phyloP scores from a whole-genome alignment of 2,113 vertebrate species.

The Embiotoca jacksoni region DNA sequence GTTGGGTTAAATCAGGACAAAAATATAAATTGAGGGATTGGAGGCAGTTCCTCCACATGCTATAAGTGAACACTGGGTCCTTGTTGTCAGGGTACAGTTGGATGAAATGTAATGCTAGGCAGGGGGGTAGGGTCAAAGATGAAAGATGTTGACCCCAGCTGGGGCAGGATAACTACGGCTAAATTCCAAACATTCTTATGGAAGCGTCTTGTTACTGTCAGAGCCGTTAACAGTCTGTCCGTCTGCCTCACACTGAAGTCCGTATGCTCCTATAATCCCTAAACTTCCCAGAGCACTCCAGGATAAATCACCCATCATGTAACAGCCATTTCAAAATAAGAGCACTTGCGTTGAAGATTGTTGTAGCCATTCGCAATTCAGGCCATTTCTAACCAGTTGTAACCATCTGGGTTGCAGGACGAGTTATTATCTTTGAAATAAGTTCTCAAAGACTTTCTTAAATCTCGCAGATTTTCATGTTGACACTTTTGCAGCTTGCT shows the following conservation, averaged over 20 bases:
- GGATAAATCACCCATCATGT: slow-evolving; percentile 14
- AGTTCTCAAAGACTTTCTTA: slow-evolving; percentile 18
- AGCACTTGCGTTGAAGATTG: slow-evolving; percentile 8
- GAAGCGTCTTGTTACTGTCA: slow-evolving; percentile 53
- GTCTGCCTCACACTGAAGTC: slow-evolving; percentile 6
- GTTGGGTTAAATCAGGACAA: slow-evolving; percentile 21
- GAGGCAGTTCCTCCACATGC: slow-evolving; percentile 49
- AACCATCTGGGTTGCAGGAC: background rate
- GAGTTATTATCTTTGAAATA: slow-evolving; percentile 40
- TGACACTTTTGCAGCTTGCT: slow-evolving; percentile 45
- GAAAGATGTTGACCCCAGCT: slow-evolving; percentile 57
- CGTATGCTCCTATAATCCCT: slow-evolving; percentile 35
- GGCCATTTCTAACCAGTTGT: background rate
- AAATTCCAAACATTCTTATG: slow-evolving; percentile 73
- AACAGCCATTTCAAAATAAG: slow-evolving; percentile 9
- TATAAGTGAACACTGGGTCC: slow-evolving; percentile 48
- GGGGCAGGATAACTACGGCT: slow-evolving; percentile 52
- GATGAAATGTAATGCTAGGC: slow-evolving; percentile 60
- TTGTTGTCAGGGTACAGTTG: slow-evolving; percentile 61
- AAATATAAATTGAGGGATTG: slow-evolving; percentile 51
- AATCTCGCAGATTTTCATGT: slow-evolving; percentile 35
- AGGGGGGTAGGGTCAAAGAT: slow-evolving; percentile 17
- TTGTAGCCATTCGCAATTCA: background rate
- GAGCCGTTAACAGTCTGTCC: slow-evolving; percentile 30
- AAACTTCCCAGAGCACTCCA: slow-evolving; percentile 26